phyloP scores from a whole-genome alignment of 2,113 vertebrate species.

The Dryoscopus gambensis region DNA sequence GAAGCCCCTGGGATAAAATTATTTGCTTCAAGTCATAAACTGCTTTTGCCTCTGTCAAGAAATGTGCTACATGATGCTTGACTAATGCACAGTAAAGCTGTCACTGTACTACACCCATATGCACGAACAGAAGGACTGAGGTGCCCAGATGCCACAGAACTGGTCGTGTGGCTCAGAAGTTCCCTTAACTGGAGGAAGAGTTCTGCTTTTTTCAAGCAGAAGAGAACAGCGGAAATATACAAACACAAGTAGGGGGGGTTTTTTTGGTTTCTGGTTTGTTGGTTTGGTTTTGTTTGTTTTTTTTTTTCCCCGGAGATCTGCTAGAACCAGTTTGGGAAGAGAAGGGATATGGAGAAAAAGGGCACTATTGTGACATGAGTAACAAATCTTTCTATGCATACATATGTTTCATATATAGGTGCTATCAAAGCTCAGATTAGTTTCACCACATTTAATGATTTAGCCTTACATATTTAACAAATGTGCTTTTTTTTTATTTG shows the following conservation, averaged over 20 bases:
- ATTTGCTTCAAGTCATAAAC: constrained; percentile 43
- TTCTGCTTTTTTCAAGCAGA: neutral
- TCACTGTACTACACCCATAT: constrained; percentile 26
- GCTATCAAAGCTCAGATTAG: neutral
- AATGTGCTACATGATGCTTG: constrained; percentile 29
- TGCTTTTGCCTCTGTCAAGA: constrained; percentile 5
- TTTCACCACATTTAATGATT: neutral
- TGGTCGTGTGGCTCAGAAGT: neutral
- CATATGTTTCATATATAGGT: neutral
- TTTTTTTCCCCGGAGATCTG: fast-evolving
- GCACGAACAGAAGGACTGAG: constrained; percentile 28
- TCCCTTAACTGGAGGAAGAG: neutral
- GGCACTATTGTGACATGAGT: neutral
- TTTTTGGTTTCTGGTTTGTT: fast-evolving
- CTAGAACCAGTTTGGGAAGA: neutral
- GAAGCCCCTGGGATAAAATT: constrained; percentile 4
- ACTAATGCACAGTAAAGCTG: constrained; percentile 38
- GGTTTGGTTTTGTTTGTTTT: neutral
- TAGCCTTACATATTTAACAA: neutral
- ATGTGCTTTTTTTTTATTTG: neutral
- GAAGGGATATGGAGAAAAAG: neutral
- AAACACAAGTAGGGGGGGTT: neutral
- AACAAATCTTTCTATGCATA: neutral
- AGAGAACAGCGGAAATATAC: neutral
- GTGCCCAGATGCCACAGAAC: constrained; percentile 39